Evolutionary conservation across 2,888 invertebrate species (phyloP), one percentile per base, ranked within the genome.

Genomic region (Tenthredo mesomela): DNA sequence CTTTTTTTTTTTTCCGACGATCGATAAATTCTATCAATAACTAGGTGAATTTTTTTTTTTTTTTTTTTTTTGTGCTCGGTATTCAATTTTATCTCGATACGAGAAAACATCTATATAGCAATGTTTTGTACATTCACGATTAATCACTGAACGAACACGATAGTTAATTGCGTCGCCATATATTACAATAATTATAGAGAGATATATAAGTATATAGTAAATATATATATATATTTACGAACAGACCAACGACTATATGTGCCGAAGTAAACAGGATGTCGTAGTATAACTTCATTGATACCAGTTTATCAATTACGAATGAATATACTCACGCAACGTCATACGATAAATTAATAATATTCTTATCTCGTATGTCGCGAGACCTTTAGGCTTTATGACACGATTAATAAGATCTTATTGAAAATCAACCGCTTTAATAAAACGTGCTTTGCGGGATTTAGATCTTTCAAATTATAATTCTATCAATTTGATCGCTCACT

Each of bases 331-430:
- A 50, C 50, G n/a, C n/a, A 77, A 54, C 77, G 29, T 54, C 77
- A 29, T 40, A 61, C 33, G 6, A 67, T 67, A 70, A 82, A 54
- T 70, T 47, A 47, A 82, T 82, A 67, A 82, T 50, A n/a, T 67
- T 33, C 82, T 43, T 82, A 82, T 82, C 82, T 82, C 82, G 70
- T 4, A 37, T 40, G 67, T 50, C 47, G 67, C n/a, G 7, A 33
- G 70, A n/a, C 9, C 21, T 65, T 82, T 15, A 82, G 12, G 61
- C 21, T 65, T 82, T 15, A 82, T 21, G 61, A 43, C 82, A n/a
- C 82, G 33, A 82, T 82, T 67, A 82, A 82, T 40, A 37, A 18
- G 10, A 82, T 67, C 70, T 82, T 29, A 70, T 82, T 67, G 82
- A 82, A 82, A 82, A 47, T 43, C n/a, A 15, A 67, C 12, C 7